phyloP scores from a whole-genome alignment of 2,797 vertebrate species.

The Characodon lateralis region DNA sequence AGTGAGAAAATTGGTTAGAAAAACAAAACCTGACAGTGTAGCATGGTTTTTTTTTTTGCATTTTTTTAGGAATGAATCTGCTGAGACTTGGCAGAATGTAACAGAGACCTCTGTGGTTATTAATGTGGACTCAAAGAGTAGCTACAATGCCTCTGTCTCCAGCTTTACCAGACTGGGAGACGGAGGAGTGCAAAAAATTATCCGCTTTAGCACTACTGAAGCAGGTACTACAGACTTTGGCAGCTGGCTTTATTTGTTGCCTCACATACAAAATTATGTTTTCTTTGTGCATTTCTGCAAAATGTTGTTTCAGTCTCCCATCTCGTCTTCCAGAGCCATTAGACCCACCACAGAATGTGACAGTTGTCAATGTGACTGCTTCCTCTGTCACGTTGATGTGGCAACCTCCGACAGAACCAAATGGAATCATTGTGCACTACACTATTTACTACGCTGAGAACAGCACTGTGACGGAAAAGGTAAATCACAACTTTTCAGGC shows the following conservation, averaged over 20 bases:
- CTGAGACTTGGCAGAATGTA: conserved; percentile 83
- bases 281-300: conserved; percentile 1
- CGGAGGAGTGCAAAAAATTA: conserved; percentile 84
- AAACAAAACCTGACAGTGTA: conserved; percentile 2
- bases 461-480: conserved; percentile 82
- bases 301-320: conserved; percentile 9
- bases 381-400: conserved; percentile 87
- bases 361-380: conserved; percentile 80
- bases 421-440: conserved; percentile 89
- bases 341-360: conserved; percentile 88
- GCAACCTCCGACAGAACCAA: conserved; percentile 87
- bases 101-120: conserved; percentile 85
- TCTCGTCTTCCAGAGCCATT: conserved; percentile 83
- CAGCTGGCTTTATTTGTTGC: neutral
- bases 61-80: conserved; percentile 85
- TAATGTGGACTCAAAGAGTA: conserved; percentile 85
- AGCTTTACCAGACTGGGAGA: conserved; percentile 91
- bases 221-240: conserved; percentile 80
- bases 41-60: neutral
- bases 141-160: conserved; percentile 89
- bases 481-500: conserved; percentile 64
- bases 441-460: conserved; percentile 87
- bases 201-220: conserved; percentile 85
- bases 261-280: conserved; percentile 1
- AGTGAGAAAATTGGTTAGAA: neutral